Evolutionary conservation across 2,797 vertebrate species (phyloP).

Genomic region (Coregonus ussuriensis): DNA sequence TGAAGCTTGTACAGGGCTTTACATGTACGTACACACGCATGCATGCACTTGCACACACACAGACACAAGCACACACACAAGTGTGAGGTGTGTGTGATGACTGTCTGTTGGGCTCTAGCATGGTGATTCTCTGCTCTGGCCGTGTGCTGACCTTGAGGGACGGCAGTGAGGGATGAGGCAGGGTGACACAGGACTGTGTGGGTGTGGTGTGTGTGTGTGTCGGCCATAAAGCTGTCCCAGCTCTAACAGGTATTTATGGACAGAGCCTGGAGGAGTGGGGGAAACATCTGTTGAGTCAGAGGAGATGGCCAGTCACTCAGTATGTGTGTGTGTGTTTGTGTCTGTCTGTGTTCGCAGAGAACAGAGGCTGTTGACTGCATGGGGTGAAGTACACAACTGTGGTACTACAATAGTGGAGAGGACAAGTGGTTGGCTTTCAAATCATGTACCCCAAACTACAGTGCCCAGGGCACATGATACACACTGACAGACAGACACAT

Average conservation of each 20-base stretch:
- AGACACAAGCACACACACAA: not conserved
- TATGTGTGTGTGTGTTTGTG: not conserved
- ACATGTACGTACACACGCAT: conserved; percentile 33
- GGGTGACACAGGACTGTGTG: conserved; percentile 21
- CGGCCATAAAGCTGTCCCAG: conserved; percentile 23
- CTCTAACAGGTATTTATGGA: conserved; percentile 34
- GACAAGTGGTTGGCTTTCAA: too few relatives aligned
- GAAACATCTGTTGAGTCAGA: conserved; percentile 27
- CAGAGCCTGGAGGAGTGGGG: conserved; percentile 20
- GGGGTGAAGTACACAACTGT: too few relatives aligned
- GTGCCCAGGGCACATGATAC: not conserved
- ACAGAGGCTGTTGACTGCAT: too few relatives aligned
- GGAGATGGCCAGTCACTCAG: not conserved
- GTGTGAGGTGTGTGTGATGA: conserved; percentile 16
- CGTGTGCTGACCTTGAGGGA: conserved; percentile 44
- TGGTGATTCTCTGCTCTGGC: conserved; percentile 30
- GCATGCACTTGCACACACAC: conserved; percentile 12
- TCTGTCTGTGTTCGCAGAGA: too few relatives aligned
- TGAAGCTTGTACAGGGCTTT: not conserved
- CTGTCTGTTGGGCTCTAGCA: not conserved
- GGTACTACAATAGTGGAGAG: too few relatives aligned
- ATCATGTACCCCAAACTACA: too few relatives aligned
- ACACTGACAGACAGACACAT: not conserved
- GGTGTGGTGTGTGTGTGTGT: conserved; percentile 22
- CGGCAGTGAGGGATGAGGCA: conserved; percentile 17